Base-by-base conservation (phyloP, 1,140 invertebrate genomes). In the Lithobius niger region DNA sequence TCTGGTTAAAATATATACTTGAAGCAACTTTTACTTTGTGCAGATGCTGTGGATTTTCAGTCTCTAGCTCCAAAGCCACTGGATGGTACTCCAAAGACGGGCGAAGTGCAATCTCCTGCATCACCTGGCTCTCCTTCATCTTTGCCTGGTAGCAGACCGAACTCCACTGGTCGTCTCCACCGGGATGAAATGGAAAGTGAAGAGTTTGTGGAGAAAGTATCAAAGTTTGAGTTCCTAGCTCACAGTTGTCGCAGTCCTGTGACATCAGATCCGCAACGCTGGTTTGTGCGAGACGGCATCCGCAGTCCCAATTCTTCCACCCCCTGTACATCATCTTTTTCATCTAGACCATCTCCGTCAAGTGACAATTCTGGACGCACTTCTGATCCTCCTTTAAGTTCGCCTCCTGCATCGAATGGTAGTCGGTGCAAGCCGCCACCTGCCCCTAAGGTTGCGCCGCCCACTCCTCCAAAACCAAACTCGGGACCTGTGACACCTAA, bases 191-290 rank as follows among this genome's bases (percentile, higher is more conserved):
- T 62, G 18, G 65, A 66, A 54, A 63, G 65, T 60, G 61, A 65
- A 55, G 64, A 65, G 55, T 65, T 66, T 58, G 64, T 65, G 25
- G 65, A 63, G 36, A 66, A 67, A 62, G 57, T 67, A 15, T 65
- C 66, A n/a, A 59, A 62, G 45, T 67, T 66, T 58, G 66, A 67
- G 45, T 64, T 55, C 49, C 53, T 67, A 27, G 55, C 64, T 4
- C 57, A 64, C 53, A 62, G 55, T 47, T 55, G 61, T 40, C 57
- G 25, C 48, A 52, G 27, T 21, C 24, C 47, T n/a, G 19, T 42
- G 18, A 45, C 56, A n/a, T 47, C 50, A 19, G 36, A 57, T 36
- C 51, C 26, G 44, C 59, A 57, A 4, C 44, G 51, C 6, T 61
- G 59, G 36, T 60, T 60, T 51, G 59, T 61, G 4, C 54, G 55